Conservation (phyloP, 1,140 invertebrate genomes). For the Venustaconcha ellipsiformis region DNA sequence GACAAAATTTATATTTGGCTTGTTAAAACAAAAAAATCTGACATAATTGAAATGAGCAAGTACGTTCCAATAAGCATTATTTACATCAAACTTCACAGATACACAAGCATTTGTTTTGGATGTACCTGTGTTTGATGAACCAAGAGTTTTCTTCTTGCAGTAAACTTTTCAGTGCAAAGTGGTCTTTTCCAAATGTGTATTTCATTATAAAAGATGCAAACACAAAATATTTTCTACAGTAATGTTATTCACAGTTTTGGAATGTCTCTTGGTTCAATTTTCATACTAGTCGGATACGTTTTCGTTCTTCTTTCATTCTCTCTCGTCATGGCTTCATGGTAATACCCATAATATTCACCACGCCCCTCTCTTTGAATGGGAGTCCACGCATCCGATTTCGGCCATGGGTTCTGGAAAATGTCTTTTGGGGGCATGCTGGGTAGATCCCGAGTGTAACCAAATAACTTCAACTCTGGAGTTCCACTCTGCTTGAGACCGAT, state of each 20-base stretch:
- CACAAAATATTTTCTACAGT: no score
- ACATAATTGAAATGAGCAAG: no score
- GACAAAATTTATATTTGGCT: no score
- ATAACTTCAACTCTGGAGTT: conserved; percentile 45
- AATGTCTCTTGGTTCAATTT: conserved; percentile 47
- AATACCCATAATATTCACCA: conserved; percentile 63
- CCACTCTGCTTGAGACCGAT: conserved; percentile 47
- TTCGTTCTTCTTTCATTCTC: conserved; percentile 44
- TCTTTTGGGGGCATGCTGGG: conserved; percentile 54
- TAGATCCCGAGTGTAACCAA: conserved; percentile 58
- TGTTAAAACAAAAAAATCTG: no score
- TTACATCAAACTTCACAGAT: no score
- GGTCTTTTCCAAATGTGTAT: no score
- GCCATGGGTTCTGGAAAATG: conserved; percentile 55
- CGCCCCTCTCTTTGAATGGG: conserved; percentile 44
- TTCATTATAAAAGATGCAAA: no score
- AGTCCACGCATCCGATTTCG: conserved; percentile 50
- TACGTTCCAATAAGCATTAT: no score
- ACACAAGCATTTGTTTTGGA: no score
- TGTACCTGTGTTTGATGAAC: no score
- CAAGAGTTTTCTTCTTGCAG: no score
- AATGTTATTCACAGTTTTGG: conserved; percentile 30
- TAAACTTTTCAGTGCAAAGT: no score
- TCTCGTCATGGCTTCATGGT: conserved; percentile 53
- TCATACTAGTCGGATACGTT: conserved; percentile 41